Evolutionary conservation across 2,888 invertebrate genomes (phyloP).

Genomic region (Callyntrura sp.): DNA sequence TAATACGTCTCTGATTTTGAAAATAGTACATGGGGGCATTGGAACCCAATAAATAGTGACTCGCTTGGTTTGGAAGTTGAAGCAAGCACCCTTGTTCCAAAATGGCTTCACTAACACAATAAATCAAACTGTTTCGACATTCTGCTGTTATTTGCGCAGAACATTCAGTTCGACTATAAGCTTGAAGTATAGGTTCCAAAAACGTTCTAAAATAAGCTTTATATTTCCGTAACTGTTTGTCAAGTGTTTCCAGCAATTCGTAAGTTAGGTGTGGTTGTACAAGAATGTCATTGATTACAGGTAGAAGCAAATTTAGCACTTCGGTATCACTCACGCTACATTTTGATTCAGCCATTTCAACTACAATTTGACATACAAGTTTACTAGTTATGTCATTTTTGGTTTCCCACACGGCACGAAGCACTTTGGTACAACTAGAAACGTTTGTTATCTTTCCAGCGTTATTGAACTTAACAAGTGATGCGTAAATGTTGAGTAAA

Average conservation of each 20-base stretch:
- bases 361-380: constrained; percentile 18
- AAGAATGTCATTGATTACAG: constrained; percentile 38
- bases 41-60: constrained; percentile 67
- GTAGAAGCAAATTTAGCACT: constrained; percentile 43
- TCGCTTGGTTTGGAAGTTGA: constrained; percentile 55
- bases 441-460: constrained; percentile 64
- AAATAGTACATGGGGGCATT: constrained; percentile 65
- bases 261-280: constrained; percentile 15
- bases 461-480: constrained; percentile 67
- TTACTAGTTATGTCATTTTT: background rate
- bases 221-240: constrained; percentile 51
- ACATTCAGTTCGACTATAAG: constrained; percentile 56
- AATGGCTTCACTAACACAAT: constrained; percentile 77
- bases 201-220: constrained; percentile 74
- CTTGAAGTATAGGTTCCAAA: constrained; percentile 67
- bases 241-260: constrained; percentile 43
- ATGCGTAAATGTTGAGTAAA: constrained; percentile 54
- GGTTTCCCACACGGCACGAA: constrained; percentile 17
- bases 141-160: background rate
- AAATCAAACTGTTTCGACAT: constrained; percentile 15
- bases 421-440: constrained; percentile 53
- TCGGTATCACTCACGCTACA: constrained; percentile 55
- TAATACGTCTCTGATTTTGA: constrained; percentile 67
- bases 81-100: constrained; percentile 76
- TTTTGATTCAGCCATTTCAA: constrained; percentile 56